Base-by-base conservation (phyloP, 2,113 vertebrate species). In the Chaetura pelagica region DNA sequence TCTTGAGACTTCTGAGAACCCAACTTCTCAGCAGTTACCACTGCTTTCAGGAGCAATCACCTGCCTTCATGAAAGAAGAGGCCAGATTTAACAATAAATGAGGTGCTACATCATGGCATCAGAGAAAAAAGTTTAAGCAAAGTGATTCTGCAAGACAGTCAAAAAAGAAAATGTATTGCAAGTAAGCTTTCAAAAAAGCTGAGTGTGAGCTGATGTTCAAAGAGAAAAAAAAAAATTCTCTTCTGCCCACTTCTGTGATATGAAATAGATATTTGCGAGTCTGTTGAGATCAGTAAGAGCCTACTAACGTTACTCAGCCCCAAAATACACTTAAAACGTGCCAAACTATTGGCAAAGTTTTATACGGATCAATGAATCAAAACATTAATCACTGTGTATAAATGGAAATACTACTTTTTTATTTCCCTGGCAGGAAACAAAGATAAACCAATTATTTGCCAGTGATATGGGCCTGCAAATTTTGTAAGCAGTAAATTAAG, bases 401-500 rank as follows among this genome's bases (percentile, higher is more conserved):
- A 93, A 84, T 74, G 55, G 38, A 95, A 95, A 84, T 86, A 80
- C 67, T 71, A 80, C 15, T 90, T 93, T 96, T 95, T 91, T 81
- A 90, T 87, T 95, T 88, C 79, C 88, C 85, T 86, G 73, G 44
- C 86, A 91, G 38, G 72, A 93, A 88, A 85, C 69, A 86, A 96
- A 93, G 52, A 77, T 89, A 85, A 94, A 87, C 52, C 75, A 89
- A 91, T 89, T 95, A 93, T 80, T 94, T 89, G 78, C 46, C 81
- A 94, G 48, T 0, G 12, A 95, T 46, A 85, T 1, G 12, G 81
- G 62, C 38, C 59, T 77, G 52, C 20, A 90, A 71, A 93, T 96
- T 95, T 77, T 89, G 85, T 72, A 94, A 91, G 62, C 62, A 91
- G 61, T 93, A 95, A 94, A 95, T 94, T 89, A 90, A 67, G 83